These are phyloP conservation scores for Trichopoda pennipes DNA, from an alignment of 2,888 invertebrate genomes.

Conservation along the genomic window DNA sequence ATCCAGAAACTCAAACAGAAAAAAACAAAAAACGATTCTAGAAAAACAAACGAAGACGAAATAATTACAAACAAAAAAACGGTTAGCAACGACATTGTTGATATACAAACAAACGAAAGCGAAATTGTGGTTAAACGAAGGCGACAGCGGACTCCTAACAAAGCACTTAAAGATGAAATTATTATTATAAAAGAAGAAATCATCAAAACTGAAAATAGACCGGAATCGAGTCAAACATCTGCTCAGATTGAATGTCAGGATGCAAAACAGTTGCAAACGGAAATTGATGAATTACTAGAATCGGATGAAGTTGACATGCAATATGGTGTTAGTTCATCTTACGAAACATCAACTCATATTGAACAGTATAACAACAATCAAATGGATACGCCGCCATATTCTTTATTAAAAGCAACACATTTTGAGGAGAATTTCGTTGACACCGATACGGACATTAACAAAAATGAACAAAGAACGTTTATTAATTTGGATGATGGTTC, in stretches of 20 bases:
- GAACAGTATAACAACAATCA: conserved; percentile 2
- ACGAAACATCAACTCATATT: conserved; percentile 3
- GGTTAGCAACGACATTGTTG: neutral
- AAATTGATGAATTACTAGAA: conserved; percentile 58
- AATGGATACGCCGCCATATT: neutral
- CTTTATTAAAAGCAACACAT: neutral
- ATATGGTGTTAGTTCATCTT: neutral
- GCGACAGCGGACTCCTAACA: conserved; percentile 39
- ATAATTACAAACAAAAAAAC: neutral
- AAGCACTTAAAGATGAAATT: conserved; percentile 35
- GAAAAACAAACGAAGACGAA: neutral
- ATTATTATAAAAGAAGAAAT: conserved; percentile 53
- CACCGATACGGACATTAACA: conserved; percentile 37
- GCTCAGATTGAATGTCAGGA: conserved; percentile 29
- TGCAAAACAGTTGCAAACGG: conserved; percentile 39
- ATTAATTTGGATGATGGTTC: conserved; percentile 71
- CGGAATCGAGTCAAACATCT: conserved; percentile 4
- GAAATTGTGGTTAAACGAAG: conserved; percentile 55
- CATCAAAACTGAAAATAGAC: conserved; percentile 53
- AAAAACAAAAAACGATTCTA: conserved; percentile 19
- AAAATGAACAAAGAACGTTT: conserved; percentile 58
- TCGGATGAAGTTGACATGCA: conserved; percentile 23
- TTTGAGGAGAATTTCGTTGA: conserved; percentile 24
- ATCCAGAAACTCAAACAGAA: conserved; percentile 68
- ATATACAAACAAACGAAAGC: conserved; percentile 16